Base-by-base conservation (phyloP, 2,888 invertebrate species). In the Conus canariensis region DNA sequence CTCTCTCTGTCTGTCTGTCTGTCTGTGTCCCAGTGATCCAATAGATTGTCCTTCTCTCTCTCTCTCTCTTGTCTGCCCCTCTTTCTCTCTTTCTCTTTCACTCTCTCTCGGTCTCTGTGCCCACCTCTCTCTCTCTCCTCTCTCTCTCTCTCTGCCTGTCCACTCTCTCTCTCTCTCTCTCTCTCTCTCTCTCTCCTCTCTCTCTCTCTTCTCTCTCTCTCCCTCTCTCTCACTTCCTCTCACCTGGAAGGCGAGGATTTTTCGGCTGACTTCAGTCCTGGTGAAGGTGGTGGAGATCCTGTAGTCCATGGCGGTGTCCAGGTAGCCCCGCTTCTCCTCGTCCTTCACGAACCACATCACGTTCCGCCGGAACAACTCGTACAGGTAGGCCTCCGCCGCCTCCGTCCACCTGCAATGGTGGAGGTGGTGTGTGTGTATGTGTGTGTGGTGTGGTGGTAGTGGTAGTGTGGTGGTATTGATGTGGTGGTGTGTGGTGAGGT, bases 341-440 rank as follows among this genome's bases (percentile, higher is more conserved):
- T 95, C 95, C 90, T 95, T 95, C n/a, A 95, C 95, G 85, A 94
- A 95, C 95, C 95, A 95, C 94, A 95, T 95, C 22, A 95, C 95
- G 88, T 94, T 94, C 5, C 95, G 91, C 70, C 89, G 19, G 93
- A 93, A 94, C 58, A 94, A 94, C 91, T 95, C 95, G 12, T 93
- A 94, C 74, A 95, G 92, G 88, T 95, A 95, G 0, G 95, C 94
- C 19, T 92, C 92, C 5, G 93, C 94, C 3, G 94, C 94, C 77
- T 95, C 94, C n/a, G 92, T 92, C 95, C 95, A 95, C 56, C 94
- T 95, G 90, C 60, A 86, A 22, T 22, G 10, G 60, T 64, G 60
- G 10, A 6, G 7, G 45, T 45, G 45, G 45, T 45, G 45, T 64
- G 60, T 64, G 45, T 64, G 60, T 64, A 7, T 64, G 60, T 64